A percentile compares a stretch with the other conserved stretches of the same genome.
Conservation (phyloP, 2,888 invertebrate genomes). For the Caenorhabditis panamensis region DNA sequence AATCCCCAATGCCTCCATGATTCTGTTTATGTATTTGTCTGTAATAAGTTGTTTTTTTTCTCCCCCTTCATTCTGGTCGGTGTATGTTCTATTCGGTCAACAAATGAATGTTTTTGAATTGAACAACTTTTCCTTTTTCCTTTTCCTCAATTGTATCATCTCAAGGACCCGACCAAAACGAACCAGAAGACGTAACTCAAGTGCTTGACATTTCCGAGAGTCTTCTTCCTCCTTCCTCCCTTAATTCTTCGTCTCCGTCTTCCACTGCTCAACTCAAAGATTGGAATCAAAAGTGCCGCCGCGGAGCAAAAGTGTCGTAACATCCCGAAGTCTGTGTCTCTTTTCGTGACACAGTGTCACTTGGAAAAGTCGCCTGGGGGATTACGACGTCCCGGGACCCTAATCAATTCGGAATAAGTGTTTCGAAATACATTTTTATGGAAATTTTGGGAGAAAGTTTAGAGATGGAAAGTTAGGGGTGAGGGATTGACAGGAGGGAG, state of each 20-base stretch:
- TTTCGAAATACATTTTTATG: slow-evolving; percentile 51
- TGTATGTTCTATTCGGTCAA: slow-evolving; percentile 49
- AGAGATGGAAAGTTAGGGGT: background rate
- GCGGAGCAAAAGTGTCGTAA: slow-evolving; percentile 29
- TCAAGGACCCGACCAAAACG: too few species aligned
- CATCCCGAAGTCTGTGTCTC: slow-evolving; percentile 28
- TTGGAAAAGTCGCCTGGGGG: slow-evolving; percentile 52
- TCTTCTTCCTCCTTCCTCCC: slow-evolving; percentile 6
- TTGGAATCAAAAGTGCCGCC: slow-evolving; percentile 38
- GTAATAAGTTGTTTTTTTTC: background rate
- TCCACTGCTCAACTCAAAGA: slow-evolving; percentile 6
- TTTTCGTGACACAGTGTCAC: slow-evolving; percentile 2
- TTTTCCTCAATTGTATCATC: too few species aligned
- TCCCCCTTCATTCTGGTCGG: slow-evolving; percentile 47
- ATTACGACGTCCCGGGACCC: slow-evolving; percentile 31
- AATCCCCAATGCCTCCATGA: slow-evolving; percentile 39
- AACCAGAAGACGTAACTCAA: background rate
- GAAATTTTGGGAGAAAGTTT: slow-evolving; percentile 10
- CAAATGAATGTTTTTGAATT: slow-evolving; percentile 19
- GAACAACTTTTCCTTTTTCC: background rate
- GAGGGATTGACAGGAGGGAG: background rate
- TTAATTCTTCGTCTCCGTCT: slow-evolving; percentile 11
- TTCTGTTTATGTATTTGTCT: slow-evolving; percentile 15
- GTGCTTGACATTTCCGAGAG: slow-evolving; percentile 53
- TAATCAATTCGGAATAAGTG: slow-evolving; percentile 49